phyloP scores from a whole-genome alignment of 1,140 invertebrate genomes.

The Drosophila nigrodunni region DNA sequence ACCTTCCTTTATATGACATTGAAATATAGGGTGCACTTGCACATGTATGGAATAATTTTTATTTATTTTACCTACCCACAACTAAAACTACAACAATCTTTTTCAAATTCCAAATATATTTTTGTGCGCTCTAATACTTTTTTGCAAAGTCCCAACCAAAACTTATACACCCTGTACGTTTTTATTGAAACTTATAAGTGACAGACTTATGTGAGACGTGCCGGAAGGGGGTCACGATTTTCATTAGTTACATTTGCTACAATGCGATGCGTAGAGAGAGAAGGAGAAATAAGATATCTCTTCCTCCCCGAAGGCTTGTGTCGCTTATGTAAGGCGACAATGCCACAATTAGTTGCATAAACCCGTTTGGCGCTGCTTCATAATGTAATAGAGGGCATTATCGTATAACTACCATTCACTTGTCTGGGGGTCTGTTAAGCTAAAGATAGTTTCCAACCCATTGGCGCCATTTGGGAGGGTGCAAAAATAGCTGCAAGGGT shows the following conservation, averaged over 20 bases:
- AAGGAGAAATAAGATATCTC: neutral
- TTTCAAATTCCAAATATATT: no score
- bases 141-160: neutral
- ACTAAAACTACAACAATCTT: no score
- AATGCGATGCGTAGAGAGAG: slow-evolving; percentile 42
- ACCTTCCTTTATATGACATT: neutral
- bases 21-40: slow-evolving; percentile 16
- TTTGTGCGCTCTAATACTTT: no score
- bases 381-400: slow-evolving; percentile 58
- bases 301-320: neutral
- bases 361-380: slow-evolving; percentile 35
- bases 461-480: slow-evolving; percentile 26
- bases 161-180: slow-evolving; percentile 25
- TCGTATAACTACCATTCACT: slow-evolving; percentile 51
- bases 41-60: neutral
- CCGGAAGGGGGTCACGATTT: slow-evolving; percentile 78
- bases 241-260: slow-evolving; percentile 77
- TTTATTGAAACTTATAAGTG: slow-evolving; percentile 1
- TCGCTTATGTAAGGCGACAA: slow-evolving; percentile 49
- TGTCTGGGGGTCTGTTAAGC: slow-evolving; percentile 4
- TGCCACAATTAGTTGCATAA: slow-evolving; percentile 80
- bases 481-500: slow-evolving; percentile 44
- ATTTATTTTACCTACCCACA: neutral
- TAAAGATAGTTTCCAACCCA: slow-evolving; percentile 43
- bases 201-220: slow-evolving; percentile 36